Evolutionary conservation across 2,113 vertebrate species (phyloP).

Genomic region (Bothrops jararaca): DNA sequence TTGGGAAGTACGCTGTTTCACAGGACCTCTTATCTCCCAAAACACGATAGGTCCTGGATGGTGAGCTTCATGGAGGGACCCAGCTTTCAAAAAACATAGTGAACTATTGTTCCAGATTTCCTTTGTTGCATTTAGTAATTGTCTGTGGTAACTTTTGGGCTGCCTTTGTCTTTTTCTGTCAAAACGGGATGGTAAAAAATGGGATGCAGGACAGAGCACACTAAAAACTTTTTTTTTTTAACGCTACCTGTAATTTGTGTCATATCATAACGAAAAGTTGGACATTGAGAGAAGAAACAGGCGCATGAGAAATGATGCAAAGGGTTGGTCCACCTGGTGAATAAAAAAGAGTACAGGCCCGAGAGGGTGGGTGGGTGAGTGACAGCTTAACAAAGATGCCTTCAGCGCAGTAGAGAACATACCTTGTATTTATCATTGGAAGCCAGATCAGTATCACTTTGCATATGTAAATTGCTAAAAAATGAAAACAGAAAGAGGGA

Average conservation of each 20-base stretch:
- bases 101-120: neutral
- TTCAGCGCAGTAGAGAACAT: neutral
- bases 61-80: neutral
- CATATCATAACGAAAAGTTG: neutral
- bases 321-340: neutral
- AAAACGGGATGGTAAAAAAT: neutral
- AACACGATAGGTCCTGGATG: neutral
- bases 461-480: neutral
- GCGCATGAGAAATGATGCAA: neutral
- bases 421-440: conserved; percentile 18
- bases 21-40: neutral
- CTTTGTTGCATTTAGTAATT: neutral
- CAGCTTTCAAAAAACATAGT: neutral
- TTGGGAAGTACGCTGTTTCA: neutral
- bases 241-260: neutral
- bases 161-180: neutral
- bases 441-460: neutral
- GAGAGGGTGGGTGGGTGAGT: too few relatives aligned
- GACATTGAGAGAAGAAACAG: neutral
- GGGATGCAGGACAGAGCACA: neutral
- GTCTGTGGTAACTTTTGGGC: neutral
- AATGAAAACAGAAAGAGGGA: neutral
- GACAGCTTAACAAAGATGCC: neutral
- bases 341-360: neutral
- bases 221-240: neutral